A percentile compares a stretch with the other conserved stretches of the same genome.
Evolutionary conservation across 2,113 vertebrate species (phyloP).

Genomic region (Camarhynchus parvulus): DNA sequence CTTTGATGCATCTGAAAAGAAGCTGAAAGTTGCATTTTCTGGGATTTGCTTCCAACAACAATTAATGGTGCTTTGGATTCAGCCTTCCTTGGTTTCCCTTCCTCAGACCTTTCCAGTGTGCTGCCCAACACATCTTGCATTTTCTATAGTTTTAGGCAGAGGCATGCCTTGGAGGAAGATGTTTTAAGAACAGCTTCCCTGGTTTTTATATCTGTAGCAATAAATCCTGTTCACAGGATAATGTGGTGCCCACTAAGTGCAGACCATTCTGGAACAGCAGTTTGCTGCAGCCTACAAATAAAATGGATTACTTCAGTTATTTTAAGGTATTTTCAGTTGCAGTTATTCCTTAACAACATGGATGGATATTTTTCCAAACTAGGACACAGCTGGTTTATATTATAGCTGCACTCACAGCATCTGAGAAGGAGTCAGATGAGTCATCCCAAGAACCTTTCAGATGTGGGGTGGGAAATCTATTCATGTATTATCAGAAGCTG

Average conservation of each 20-base stretch:
- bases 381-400: neutral
- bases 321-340: neutral
- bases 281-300: neutral
- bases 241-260: neutral
- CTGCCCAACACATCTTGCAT: neutral
- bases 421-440: neutral
- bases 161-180: neutral
- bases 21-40: neutral
- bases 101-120: accelerated
- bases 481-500: neutral
- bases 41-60: neutral
- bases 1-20: neutral
- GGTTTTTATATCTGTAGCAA: neutral
- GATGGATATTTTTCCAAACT: neutral
- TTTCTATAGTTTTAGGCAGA: neutral
- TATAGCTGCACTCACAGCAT: neutral
- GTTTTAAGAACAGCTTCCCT: neutral
- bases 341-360: neutral
- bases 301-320: neutral
- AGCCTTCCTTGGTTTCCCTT: neutral
- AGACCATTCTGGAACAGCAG: neutral
- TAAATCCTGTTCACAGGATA: constrained; percentile 6
- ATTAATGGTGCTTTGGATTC: neutral
- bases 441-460: neutral
- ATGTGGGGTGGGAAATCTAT: neutral